A percentile compares a stretch with the other conserved stretches of the same genome.
These are phyloP conservation scores for Galbula dea DNA, from an alignment of 2,113 vertebrate species.

Conservation along the genomic window DNA sequence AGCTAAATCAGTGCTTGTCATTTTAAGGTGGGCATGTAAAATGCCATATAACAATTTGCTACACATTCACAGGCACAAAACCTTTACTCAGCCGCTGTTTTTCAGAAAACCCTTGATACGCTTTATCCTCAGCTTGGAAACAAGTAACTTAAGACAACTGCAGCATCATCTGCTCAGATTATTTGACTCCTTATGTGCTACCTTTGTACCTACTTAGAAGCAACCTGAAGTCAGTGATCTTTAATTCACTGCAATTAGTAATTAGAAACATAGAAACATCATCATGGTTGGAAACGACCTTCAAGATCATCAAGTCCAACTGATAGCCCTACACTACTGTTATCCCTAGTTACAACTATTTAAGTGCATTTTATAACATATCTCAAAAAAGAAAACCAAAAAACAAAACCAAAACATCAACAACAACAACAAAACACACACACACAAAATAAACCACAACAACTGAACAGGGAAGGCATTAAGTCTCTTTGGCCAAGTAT, in stretches of 20 bases:
- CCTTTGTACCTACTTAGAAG: not conserved
- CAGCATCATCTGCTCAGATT: not conserved
- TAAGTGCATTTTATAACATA: not conserved
- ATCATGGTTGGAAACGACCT: no score
- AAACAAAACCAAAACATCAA: not conserved
- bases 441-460: not conserved
- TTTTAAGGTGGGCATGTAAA: not conserved
- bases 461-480: not conserved
- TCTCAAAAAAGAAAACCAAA: not conserved
- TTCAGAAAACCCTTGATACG: not conserved
- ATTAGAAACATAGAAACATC: no score
- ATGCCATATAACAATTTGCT: not conserved
- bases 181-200: not conserved
- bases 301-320: no score
- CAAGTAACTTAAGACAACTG: not conserved
- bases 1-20: not conserved
- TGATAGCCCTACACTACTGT: no score
- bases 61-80: not conserved
- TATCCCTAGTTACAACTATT: not conserved
- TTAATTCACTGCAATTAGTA: not conserved
- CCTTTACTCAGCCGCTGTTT: not conserved
- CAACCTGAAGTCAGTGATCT: not conserved
- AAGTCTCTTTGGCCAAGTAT: not conserved
- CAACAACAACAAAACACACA: not conserved
- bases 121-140: not conserved